Base-by-base conservation (phyloP, 1,140 invertebrate species). In the Octopus sinensis region DNA sequence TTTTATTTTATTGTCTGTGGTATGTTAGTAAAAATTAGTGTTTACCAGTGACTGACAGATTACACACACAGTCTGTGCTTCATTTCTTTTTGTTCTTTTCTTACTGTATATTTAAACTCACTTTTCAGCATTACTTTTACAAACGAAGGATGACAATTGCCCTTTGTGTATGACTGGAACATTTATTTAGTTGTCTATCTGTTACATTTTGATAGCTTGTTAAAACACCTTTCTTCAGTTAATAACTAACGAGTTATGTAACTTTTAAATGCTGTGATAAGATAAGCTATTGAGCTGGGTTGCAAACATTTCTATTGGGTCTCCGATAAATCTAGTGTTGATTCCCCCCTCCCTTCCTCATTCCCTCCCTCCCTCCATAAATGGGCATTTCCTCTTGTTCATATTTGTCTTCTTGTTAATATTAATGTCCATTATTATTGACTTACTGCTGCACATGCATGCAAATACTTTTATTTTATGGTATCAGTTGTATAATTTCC, bases 191-290 rank as follows among this genome's bases (percentile, higher is more conserved):
- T 43, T 43, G 30, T 43, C 30, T 43, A 73, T 73, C 30, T 73
- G 68, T 73, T 73, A 73, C 68, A 73, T 73, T 73, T 73, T 73
- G 17, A 9, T 73, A n/a, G 68, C 68, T 73, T 73, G 17, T 73
- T 73, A 23, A n/a, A n/a, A 73, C 30, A 12, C 30, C 17, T 23
- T 73, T 73, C 17, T 73, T 73, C 30, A 12, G 30, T 5, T 73
- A n/a, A 23, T n/a, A 23, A 73, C 17, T 23, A n/a, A 73, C 68
- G 30, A 23, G 17, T 73, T 73, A 73, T 73, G 68, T 23, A 73
- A 73, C 68, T 73, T 73, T 73, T 73, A 73, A 73, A 73, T 73
- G 68, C 68, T 73, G 68, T 73, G 68, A 73, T 73, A 73, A 73
- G 68, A 73, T 73, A 73, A 73, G 68, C 17, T 73, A 23, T 73